A percentile compares a stretch with the other conserved stretches of the same genome.
phyloP scores from a whole-genome alignment of 2,797 vertebrate species.

The Smutsia temminckii region DNA sequence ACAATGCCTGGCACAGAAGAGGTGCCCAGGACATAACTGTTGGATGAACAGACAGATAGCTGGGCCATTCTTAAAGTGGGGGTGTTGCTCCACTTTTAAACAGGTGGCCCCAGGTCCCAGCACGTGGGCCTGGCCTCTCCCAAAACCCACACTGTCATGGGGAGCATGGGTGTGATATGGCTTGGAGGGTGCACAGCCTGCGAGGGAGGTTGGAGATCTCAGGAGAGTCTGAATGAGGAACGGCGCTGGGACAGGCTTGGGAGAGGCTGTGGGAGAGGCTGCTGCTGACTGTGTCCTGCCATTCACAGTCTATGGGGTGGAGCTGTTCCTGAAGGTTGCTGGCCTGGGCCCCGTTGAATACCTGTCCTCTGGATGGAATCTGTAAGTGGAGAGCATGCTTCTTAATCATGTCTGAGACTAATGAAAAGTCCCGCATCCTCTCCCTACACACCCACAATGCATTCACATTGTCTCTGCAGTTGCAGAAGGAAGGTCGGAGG shows the following conservation, averaged over 20 bases:
- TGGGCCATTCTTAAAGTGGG: accelerated
- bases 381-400: slow-evolving; percentile 87
- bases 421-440: accelerated
- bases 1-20: accelerated
- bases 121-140: background rate
- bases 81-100: background rate
- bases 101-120: accelerated
- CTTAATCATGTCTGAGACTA: accelerated
- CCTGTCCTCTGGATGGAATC: slow-evolving; percentile 97
- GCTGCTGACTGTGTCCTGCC: background rate
- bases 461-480: accelerated
- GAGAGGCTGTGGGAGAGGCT: accelerated
- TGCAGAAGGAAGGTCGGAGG: background rate
- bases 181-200: accelerated
- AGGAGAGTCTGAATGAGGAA: background rate
- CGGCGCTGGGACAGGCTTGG: accelerated
- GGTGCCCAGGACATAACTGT: accelerated
- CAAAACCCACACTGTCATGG: background rate
- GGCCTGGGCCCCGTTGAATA: slow-evolving; percentile 95
- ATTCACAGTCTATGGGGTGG: slow-evolving; percentile 93
- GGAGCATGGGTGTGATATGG: accelerated
- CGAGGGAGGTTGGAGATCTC: background rate
- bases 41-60: background rate
- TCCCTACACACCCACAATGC: background rate
- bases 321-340: slow-evolving; percentile 94